Evolutionary conservation across 2,888 invertebrate genomes (phyloP).

Genomic region (Stictocephala bisonia): DNA sequence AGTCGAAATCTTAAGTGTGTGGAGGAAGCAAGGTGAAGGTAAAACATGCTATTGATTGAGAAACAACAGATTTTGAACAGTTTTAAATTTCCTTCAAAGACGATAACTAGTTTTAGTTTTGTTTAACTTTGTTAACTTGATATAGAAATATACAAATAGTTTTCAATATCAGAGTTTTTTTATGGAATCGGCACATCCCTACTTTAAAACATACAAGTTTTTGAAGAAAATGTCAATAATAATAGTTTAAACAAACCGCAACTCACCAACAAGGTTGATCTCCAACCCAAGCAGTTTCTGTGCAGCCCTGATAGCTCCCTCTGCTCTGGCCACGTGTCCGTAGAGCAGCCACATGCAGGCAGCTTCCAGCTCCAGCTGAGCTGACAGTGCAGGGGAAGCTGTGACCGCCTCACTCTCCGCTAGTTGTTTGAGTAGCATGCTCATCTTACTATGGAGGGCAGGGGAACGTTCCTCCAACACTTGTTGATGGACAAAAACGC

Average conservation of each 20-base stretch:
- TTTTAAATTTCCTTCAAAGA: too few relatives aligned
- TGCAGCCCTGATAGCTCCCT: slow-evolving; percentile 75
- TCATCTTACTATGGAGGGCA: slow-evolving; percentile 72
- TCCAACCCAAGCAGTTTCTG: slow-evolving; percentile 73
- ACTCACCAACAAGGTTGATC: slow-evolving; percentile 76
- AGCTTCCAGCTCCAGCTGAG: slow-evolving; percentile 67
- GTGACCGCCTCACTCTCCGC: slow-evolving; percentile 63
- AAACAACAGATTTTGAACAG: too few relatives aligned
- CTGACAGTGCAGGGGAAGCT: slow-evolving; percentile 64
- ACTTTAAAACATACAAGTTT: too few relatives aligned
- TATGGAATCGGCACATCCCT: too few relatives aligned
- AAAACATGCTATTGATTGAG: too few relatives aligned
- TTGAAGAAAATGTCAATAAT: too few relatives aligned
- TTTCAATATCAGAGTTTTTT: too few relatives aligned
- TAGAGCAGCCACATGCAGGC: slow-evolving; percentile 79
- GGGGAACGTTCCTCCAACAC: slow-evolving; percentile 81
- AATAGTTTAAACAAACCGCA: neutral
- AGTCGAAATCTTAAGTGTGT: too few relatives aligned
- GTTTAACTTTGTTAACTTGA: too few relatives aligned
- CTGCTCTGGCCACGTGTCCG: slow-evolving; percentile 77
- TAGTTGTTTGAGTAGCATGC: slow-evolving; percentile 67
- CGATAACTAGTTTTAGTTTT: too few relatives aligned
- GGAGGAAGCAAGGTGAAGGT: too few relatives aligned
- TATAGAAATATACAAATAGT: too few relatives aligned
- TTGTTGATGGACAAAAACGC: slow-evolving; percentile 79